Evolutionary conservation across 1,140 invertebrate species (phyloP).

Genomic region (Ceratitis capitata): DNA sequence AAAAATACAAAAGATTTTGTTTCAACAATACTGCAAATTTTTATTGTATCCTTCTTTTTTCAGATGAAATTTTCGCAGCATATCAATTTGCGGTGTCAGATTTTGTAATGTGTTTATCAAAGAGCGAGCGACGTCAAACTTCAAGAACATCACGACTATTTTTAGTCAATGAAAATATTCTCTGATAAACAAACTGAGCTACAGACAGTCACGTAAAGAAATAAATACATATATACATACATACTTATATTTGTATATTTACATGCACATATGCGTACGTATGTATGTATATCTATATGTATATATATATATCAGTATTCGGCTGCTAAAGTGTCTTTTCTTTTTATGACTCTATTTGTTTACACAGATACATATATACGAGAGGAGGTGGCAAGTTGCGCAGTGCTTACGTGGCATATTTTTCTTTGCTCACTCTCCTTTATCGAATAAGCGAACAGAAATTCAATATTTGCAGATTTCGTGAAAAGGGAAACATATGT

Average conservation of each 20-base stretch:
- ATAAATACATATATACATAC: neutral
- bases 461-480: no score
- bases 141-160: neutral
- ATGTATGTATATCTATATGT: no score
- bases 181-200: neutral
- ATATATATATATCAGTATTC: no score
- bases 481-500: no score
- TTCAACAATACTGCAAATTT: neutral
- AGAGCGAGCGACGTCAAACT: neutral
- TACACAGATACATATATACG: no score
- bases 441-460: no score
- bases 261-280: neutral
- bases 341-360: no score
- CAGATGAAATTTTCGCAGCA: neutral
- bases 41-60: neutral
- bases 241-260: neutral
- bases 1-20: neutral
- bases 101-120: conserved; percentile 9
- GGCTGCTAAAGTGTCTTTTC: no score
- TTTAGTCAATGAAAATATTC: neutral
- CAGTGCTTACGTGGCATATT: no score
- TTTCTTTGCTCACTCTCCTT: no score
- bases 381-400: no score
- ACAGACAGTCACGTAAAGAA: neutral
- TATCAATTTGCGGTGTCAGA: neutral